These are phyloP conservation scores for Cyclophora punctaria DNA, from an alignment of 2,888 invertebrate species.

Conservation along the genomic window DNA sequence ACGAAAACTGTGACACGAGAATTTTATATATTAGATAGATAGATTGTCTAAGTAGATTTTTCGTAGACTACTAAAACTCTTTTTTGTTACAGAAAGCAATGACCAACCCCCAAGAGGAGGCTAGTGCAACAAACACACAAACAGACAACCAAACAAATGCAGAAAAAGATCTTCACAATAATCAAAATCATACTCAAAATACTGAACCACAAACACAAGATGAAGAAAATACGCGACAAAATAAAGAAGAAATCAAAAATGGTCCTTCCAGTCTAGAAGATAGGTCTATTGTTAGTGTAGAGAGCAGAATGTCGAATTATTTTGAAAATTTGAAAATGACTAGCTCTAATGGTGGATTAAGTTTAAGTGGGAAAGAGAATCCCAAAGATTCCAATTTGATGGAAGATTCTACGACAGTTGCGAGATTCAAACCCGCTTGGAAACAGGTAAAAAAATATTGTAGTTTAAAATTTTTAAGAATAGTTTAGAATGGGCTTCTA, in stretches of 20 bases:
- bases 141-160: slow-evolving; percentile 1
- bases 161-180: slow-evolving; percentile 3
- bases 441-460: slow-evolving; percentile 48
- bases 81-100: not conserved
- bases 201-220: slow-evolving; percentile 1
- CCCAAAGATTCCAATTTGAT: slow-evolving; percentile 43
- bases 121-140: not conserved
- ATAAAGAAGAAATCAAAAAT: slow-evolving; percentile 1
- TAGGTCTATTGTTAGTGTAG: not conserved
- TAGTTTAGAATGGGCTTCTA: too few relatives aligned
- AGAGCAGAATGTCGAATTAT: slow-evolving; percentile 36
- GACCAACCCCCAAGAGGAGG: not conserved
- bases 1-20: too few relatives aligned
- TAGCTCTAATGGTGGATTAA: slow-evolving; percentile 37
- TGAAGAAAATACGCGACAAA: not conserved
- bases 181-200: slow-evolving; percentile 4
- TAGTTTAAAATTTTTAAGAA: too few relatives aligned
- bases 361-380: slow-evolving; percentile 26
- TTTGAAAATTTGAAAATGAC: slow-evolving; percentile 48
- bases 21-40: too few relatives aligned
- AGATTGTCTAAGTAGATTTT: too few relatives aligned
- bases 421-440: slow-evolving; percentile 61
- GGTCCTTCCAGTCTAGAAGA: not conserved
- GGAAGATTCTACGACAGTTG: slow-evolving; percentile 48
- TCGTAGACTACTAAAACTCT: too few relatives aligned